These are phyloP conservation scores for Amitus sp. DNA, from an alignment of 2,888 invertebrate genomes.

Conservation along the genomic window DNA sequence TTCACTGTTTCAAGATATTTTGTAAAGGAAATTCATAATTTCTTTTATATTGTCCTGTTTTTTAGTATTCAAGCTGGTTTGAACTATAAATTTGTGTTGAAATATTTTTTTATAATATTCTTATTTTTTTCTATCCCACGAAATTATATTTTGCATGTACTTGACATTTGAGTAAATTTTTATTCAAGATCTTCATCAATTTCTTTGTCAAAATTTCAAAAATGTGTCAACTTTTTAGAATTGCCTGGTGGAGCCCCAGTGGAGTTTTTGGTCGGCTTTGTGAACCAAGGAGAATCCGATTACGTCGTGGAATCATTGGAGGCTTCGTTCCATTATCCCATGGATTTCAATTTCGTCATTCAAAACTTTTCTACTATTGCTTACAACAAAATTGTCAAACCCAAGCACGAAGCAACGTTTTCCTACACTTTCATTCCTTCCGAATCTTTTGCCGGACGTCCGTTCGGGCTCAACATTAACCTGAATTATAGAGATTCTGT, in stretches of 20 bases:
- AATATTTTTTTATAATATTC: no score
- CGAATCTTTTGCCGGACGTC: conserved; percentile 96
- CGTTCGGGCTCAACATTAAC: conserved; percentile 94
- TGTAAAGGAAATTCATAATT: no score
- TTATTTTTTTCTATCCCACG: no score
- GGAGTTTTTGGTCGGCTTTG: conserved; percentile 95
- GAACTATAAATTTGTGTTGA: no score
- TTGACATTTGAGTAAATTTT: no score
- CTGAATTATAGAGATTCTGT: conserved; percentile 86
- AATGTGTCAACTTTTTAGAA: conserved; percentile 76
- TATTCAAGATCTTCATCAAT: no score
- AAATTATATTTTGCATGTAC: no score
- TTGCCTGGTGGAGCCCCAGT: conserved; percentile 92
- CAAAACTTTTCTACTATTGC: conserved; percentile 96
- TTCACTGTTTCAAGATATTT: no score
- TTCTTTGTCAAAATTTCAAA: no score
- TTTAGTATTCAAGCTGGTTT: no score
- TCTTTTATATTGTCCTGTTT: no score
- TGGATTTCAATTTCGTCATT: conserved; percentile 98
- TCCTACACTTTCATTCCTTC: conserved; percentile 95
- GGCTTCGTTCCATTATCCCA: conserved; percentile 98
- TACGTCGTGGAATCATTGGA: conserved; percentile 93
- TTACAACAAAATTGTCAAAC: conserved; percentile 88
- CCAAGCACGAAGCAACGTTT: conserved; percentile 92
- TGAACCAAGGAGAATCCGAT: conserved; percentile 92